A percentile compares a stretch with the other conserved stretches of the same genome.
Evolutionary conservation across 2,888 invertebrate species (phyloP).

Genomic region (Drosophila sordidula): DNA sequence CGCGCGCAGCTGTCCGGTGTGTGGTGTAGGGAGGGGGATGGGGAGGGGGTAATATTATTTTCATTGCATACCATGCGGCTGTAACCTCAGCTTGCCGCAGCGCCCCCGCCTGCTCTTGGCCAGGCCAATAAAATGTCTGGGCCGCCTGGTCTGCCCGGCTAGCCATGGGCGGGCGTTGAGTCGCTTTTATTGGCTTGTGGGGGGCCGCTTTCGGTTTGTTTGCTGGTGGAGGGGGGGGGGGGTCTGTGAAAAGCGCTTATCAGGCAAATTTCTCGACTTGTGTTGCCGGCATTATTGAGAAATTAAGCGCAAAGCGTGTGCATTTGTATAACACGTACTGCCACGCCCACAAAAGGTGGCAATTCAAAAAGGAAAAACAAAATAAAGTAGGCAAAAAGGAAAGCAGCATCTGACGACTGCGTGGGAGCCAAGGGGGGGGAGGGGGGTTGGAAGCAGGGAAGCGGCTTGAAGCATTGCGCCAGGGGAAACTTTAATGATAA

Average conservation of each 20-base stretch:
- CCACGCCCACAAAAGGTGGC: conserved; percentile 13
- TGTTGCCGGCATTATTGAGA: conserved; percentile 69
- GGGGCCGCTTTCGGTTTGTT: conserved; percentile 1
- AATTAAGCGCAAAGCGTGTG: conserved; percentile 67
- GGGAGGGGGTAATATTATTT: conserved; percentile 54
- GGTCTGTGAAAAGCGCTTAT: conserved; percentile 62
- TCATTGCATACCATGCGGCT: conserved; percentile 44
- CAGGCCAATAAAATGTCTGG: conserved; percentile 68
- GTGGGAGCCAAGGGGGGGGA: neutral
- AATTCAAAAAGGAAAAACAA: neutral
- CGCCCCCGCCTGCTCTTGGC: conserved; percentile 25
- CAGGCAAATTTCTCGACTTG: conserved; percentile 59
- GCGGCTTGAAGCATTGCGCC: conserved; percentile 14
- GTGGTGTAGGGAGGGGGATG: neutral
- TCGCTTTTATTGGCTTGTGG: conserved; percentile 25
- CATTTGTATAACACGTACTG: conserved; percentile 50
- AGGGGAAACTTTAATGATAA: conserved; percentile 71
- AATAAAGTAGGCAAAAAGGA: neutral
- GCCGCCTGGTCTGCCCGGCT: conserved; percentile 17
- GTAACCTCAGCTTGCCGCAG: conserved; percentile 2
- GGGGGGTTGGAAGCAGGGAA: neutral
- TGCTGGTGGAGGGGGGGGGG: neutral
- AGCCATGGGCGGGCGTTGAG: conserved; percentile 8
- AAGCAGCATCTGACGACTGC: conserved; percentile 4
- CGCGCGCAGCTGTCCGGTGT: conserved; percentile 10